Conservation (phyloP, 2,797 vertebrate genomes). For the Crenuchus spilurus region DNA sequence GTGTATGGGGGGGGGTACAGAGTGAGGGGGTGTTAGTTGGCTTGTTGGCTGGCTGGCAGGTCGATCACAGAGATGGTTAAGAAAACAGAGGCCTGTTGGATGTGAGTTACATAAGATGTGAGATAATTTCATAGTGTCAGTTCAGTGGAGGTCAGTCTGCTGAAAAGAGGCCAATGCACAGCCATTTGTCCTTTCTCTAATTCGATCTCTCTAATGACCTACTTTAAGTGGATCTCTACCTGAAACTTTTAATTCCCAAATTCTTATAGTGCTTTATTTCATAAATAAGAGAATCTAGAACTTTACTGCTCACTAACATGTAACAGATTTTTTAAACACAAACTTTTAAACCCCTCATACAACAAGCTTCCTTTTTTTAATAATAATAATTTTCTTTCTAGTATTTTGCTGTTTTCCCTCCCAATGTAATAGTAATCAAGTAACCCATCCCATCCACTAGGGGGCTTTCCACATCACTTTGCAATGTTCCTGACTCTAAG, state of each 20-base stretch:
- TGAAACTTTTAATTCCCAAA: not conserved
- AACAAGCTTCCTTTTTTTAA: no score
- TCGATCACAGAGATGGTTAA: not conserved
- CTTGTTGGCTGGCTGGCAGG: not conserved
- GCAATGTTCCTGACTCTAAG: no score
- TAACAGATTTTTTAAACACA: not conserved
- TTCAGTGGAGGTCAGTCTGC: constrained; percentile 4
- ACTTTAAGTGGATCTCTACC: not conserved
- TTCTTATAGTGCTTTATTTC: not conserved
- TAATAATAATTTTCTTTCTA: no score
- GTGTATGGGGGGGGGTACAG: not conserved
- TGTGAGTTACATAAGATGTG: constrained; percentile 6
- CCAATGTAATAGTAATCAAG: no score
- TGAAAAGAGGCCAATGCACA: not conserved
- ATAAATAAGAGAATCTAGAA: not conserved
- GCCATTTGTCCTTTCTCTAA: not conserved
- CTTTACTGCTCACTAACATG: not conserved
- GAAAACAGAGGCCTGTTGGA: constrained; percentile 12
- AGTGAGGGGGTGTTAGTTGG: not conserved
- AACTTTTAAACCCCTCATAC: not conserved
- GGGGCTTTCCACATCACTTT: no score
- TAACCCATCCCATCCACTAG: no score
- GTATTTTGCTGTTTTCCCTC: no score
- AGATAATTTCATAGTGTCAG: constrained; percentile 2
- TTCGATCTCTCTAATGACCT: not conserved